Evolutionary conservation across 1,140 invertebrate species (phyloP), one percentile per base, ranked within the genome.

Genomic region (Eriosoma lanigerum): DNA sequence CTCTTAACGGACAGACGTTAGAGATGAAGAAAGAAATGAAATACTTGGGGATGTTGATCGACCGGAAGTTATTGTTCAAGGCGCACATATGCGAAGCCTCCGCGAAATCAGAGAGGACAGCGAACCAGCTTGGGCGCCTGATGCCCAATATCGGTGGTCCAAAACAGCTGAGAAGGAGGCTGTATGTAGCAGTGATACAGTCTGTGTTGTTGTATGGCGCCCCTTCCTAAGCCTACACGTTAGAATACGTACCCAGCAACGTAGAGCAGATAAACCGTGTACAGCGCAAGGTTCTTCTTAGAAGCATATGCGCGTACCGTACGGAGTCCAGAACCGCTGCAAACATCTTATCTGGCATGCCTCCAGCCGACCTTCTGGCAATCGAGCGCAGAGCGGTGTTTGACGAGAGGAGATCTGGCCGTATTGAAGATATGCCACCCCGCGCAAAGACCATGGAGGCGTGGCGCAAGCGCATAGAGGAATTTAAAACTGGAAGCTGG

Each of bases 131-230:
- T 1, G 6, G 21, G 3, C 8, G 60, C 13, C 60, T 62, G 6
- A 62, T 62, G 60, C 60, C 60, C 13, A 62, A 62, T 13, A 62
- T 62, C 12, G 60, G 54, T 19, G 54, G 54, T 19, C 54, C 54
- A 4, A 56, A n/a, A 24, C 54, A 56, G 54, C 19, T 24, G 19
- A 56, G 54, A 26, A 62, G 60, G 60, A 62, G 13, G 26, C 26
- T 62, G 26, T 26, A 26, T 3, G 1, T 62, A 15, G 26, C 13
- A 24, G 60, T 62, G 60, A 26, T 15, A 4, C 21, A 62, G 13
- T 62, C 60, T 29, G 66, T 38, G 32, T 38, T 80, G n/a, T 56
- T 80, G 29, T 80, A 80, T 38, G 78, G 50, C 19, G 78, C 78
- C 17, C n/a, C 78, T 21, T 56, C 64, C 13, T 80, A 58, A 58